Evolutionary conservation across 2,113 vertebrate species (phyloP).

Genomic region (Ophthalmolycus amberensis): DNA sequence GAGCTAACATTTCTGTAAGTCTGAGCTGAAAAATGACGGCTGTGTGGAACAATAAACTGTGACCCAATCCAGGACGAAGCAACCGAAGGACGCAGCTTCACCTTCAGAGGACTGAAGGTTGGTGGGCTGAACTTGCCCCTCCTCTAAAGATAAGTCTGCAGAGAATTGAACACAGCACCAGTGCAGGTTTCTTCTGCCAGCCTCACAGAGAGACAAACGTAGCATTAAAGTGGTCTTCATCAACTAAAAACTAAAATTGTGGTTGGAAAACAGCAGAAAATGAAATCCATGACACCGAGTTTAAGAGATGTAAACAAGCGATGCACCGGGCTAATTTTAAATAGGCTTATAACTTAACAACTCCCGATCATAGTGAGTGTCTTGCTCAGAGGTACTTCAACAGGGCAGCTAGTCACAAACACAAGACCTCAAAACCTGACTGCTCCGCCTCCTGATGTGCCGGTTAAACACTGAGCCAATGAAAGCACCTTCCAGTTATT

Average conservation of each 20-base stretch:
- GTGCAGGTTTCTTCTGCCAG: neutral
- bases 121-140: constrained; percentile 5
- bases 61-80: constrained; percentile 5
- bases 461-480: constrained; percentile 47
- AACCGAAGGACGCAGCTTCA: neutral
- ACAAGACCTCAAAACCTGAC: neutral
- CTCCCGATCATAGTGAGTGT: neutral
- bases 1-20: neutral
- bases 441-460: constrained; percentile 9
- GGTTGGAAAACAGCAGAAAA: neutral
- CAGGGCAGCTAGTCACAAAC: neutral
- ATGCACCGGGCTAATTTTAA: neutral
- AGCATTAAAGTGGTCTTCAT: constrained; percentile 3
- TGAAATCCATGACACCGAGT: neutral
- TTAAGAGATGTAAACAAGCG: neutral
- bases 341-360: neutral
- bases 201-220: neutral
- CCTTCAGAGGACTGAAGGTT: constrained; percentile 17
- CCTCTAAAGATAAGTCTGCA: constrained; percentile 2
- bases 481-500: constrained; percentile 26
- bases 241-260: constrained; percentile 6
- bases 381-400: constrained; percentile 13
- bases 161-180: neutral
- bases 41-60: neutral
- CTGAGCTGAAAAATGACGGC: neutral